phyloP scores from a whole-genome alignment of 2,888 invertebrate species.

The Acrobasis consociella region DNA sequence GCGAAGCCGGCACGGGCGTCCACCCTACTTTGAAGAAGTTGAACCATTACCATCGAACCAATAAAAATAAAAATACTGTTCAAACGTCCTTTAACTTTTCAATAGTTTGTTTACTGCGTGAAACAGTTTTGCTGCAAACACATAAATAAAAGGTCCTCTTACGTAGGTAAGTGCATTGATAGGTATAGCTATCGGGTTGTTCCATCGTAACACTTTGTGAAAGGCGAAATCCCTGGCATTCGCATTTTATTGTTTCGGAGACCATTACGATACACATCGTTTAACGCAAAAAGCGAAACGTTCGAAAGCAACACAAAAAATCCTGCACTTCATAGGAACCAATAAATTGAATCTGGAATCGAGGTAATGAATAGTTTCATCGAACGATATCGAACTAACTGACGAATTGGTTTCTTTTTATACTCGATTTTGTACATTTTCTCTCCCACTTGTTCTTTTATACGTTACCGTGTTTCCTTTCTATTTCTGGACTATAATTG shows the following conservation, averaged over 20 bases:
- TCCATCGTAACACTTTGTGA: conserved; percentile 8
- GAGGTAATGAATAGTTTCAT: conserved; percentile 44
- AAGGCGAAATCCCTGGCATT: conserved; percentile 48
- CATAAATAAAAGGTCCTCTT: conserved; percentile 2
- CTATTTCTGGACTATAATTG: background rate
- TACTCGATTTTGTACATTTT: conserved; percentile 9
- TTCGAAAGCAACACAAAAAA: conserved; percentile 46
- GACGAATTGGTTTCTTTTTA: conserved; percentile 23
- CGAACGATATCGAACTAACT: conserved; percentile 27
- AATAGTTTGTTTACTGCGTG: conserved; percentile 26
- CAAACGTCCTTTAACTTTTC: conserved; percentile 21
- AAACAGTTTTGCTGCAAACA: conserved; percentile 28
- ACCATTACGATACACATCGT: conserved; percentile 65
- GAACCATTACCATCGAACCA: background rate
- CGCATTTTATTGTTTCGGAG: conserved; percentile 60
- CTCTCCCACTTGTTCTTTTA: background rate
- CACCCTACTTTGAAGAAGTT: conserved; percentile 1
- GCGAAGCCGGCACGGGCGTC: conserved; percentile 7
- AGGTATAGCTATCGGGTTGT: background rate
- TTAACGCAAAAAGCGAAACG: conserved; percentile 58
- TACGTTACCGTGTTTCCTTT: background rate
- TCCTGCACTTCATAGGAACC: conserved; percentile 44
- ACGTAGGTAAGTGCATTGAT: conserved; percentile 17
- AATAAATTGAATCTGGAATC: conserved; percentile 53
- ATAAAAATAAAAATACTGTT: conserved; percentile 11